A percentile compares a stretch with the other conserved stretches of the same genome.
These are phyloP conservation scores for Otolemur crassicaudatus DNA, from an alignment of 2,797 vertebrate species.

Conservation along the genomic window DNA sequence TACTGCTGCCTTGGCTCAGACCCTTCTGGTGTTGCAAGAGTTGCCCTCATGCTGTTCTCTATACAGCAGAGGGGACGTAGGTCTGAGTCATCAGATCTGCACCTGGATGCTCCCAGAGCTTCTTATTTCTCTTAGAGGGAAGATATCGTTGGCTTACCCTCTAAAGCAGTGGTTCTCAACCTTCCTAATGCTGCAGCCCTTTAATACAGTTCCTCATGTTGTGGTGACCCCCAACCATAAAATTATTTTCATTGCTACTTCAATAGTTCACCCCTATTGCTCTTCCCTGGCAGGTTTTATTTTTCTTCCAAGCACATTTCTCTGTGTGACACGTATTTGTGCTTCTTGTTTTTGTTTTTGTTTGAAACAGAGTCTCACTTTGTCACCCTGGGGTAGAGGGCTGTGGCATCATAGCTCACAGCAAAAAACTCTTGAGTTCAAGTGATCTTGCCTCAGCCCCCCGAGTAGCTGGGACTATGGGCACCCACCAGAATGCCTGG, in stretches of 20 bases:
- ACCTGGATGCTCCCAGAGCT: not conserved
- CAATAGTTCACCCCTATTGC: not conserved
- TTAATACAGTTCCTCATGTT: too few relatives aligned
- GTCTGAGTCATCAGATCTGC: not conserved
- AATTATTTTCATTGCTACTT: too few relatives aligned
- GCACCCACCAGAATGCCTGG: too few relatives aligned
- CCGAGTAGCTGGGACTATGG: too few relatives aligned
- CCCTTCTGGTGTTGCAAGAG: not conserved
- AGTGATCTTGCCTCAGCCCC: too few relatives aligned
- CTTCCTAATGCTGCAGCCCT: too few relatives aligned
- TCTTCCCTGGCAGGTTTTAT: not conserved
- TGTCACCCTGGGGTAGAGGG: too few relatives aligned
- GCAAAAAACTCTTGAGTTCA: too few relatives aligned
- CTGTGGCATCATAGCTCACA: too few relatives aligned
- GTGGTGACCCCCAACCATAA: too few relatives aligned
- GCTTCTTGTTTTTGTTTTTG: not conserved
- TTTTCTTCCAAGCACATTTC: not conserved
- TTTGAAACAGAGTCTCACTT: too few relatives aligned
- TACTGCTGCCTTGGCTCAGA: not conserved
- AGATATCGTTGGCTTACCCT: not conserved
- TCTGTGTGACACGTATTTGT: not conserved
- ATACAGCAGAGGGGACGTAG: not conserved
- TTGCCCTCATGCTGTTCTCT: not conserved
- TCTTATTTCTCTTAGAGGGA: not conserved
- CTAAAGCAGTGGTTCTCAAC: too few relatives aligned